Evolutionary conservation across 1,140 invertebrate species (phyloP), one percentile per base, ranked within the genome.

Genomic region (Marisa cornuarietis): DNA sequence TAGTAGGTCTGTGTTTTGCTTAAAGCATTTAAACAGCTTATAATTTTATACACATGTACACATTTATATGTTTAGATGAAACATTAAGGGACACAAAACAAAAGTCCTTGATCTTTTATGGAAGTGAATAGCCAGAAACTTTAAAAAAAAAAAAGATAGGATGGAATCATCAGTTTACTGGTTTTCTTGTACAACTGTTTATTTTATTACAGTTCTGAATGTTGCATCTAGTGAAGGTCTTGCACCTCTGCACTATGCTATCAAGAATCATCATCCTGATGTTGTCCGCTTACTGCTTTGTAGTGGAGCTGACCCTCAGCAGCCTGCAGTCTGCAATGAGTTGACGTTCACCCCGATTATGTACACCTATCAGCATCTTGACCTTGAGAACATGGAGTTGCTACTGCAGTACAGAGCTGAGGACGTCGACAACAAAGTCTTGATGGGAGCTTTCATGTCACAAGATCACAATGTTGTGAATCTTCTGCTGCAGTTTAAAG

Each of bases 351-450:
- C 93, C 18, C 93, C 93, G 4, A 93, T 94, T 16, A 91, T 96
- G 72, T 93, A 94, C 0, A 95, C 96, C 24, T 95, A 94, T 85
- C 92, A 93, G 51, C 94, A 94, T 71, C 89, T 93, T 71, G 93
- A 93, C 71, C 93, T 94, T 83, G 79, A 87, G 18, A 84, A 91
- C 80, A 91, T 94, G 16, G 94, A 96, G 83, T 89, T 97, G 58
- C 89, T 99, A n/a, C 90, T 99, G 14, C 94, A 94, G 83, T 92
- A 95, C 86, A 96, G 96, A n/a, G 97, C 97, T 6, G 92, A 94
- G 20, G 98, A 99, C 91, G 94, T 96, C 72, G 95, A 96, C 65
- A 95, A 95, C 78, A 93, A 94, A 82, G 97, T 97, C 18, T 91
- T 98, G 61, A 90, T 93, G 73, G 93, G 95, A 75, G 95, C 94